Evolutionary conservation across 2,797 vertebrate species (phyloP).

Genomic region (Argentina silus): DNA sequence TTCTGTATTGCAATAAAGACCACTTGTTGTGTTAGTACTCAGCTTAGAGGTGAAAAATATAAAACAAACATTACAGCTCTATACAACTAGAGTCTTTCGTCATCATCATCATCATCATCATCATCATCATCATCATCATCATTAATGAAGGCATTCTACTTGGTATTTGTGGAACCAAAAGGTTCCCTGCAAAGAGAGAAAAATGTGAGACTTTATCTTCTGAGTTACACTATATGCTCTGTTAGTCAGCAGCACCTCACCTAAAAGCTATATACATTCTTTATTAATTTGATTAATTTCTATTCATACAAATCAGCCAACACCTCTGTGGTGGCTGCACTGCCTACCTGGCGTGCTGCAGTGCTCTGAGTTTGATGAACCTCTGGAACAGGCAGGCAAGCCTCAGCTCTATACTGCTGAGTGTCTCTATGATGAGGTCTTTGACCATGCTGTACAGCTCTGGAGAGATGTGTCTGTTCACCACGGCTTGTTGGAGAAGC

Average conservation of each 20-base stretch:
- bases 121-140: too few species aligned
- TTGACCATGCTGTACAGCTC: conserved; percentile 38
- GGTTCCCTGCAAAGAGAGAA: too few species aligned
- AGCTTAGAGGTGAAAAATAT: neutral
- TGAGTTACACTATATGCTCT: too few species aligned
- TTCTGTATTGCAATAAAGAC: conserved; percentile 19
- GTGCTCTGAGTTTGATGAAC: conserved; percentile 40
- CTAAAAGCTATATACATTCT: neutral
- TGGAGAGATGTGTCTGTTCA: conserved; percentile 38
- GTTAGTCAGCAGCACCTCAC: too few species aligned
- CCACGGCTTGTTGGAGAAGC: conserved; percentile 49
- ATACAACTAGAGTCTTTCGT: neutral
- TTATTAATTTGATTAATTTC: neutral
- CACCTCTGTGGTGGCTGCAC: neutral
- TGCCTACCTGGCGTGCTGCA: conserved; percentile 13
- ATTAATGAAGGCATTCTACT: too few species aligned
- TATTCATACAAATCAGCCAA: conserved; percentile 6
- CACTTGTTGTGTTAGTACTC: neutral
- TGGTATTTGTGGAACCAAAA: too few species aligned
- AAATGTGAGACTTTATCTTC: too few species aligned
- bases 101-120: too few species aligned
- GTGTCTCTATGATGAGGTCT: conserved; percentile 46
- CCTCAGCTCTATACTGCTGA: neutral
- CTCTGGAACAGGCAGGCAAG: conserved; percentile 53
- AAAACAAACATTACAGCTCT: neutral